These are phyloP conservation scores for Lingula anatina DNA, from an alignment of 2,888 invertebrate genomes.

Conservation along the genomic window DNA sequence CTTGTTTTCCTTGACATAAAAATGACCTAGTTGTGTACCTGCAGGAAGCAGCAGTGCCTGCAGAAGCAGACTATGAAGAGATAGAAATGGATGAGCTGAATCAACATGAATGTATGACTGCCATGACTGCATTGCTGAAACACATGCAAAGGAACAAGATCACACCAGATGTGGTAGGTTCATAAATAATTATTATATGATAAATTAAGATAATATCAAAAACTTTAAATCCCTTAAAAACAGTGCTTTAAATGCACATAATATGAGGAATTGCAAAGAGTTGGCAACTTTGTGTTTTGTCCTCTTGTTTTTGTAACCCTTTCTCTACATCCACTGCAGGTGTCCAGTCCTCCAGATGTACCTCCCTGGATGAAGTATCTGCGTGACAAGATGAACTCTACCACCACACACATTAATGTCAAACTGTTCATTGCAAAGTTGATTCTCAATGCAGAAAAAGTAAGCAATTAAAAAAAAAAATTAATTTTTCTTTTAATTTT, in stretches of 20 bases:
- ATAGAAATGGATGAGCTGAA: constrained; percentile 63
- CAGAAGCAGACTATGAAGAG: constrained; percentile 50
- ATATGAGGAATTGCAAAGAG: no score
- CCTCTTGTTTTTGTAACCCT: no score
- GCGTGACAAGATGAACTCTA: constrained; percentile 34
- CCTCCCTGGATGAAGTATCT: constrained; percentile 56
- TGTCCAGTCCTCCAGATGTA: constrained; percentile 24
- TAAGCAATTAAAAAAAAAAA: constrained; percentile 48
- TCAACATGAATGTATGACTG: constrained; percentile 67
- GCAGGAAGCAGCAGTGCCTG: constrained; percentile 20
- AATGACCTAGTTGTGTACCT: no score
- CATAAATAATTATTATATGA: no score
- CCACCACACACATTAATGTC: constrained; percentile 56
- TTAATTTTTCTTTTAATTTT: no score
- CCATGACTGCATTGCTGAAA: constrained; percentile 59
- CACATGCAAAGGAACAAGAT: constrained; percentile 56
- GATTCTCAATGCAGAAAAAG: constrained; percentile 58
- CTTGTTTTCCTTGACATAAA: no score
- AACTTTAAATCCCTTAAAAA: no score
- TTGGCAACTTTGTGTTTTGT: no score
- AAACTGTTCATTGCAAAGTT: constrained; percentile 63
- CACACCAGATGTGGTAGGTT: no score
- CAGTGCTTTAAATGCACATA: no score
- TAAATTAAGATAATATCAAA: no score
- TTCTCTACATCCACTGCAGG: constrained; percentile 16